Base-by-base conservation (phyloP, 92 coral and sea anemone species). In the Metridium senile region DNA sequence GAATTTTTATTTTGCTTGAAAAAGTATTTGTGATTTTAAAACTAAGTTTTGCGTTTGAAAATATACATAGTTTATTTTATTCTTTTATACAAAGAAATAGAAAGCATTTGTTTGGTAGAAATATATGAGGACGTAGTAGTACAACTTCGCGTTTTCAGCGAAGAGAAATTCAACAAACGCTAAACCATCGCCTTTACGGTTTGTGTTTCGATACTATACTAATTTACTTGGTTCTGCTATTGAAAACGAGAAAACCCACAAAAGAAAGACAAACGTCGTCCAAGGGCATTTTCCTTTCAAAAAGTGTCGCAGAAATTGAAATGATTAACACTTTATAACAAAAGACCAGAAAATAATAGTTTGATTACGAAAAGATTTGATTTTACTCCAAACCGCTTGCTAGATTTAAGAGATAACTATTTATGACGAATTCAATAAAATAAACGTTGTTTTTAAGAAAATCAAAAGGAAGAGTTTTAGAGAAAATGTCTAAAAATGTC, bases 171-270 rank as follows among this genome's bases (percentile, higher is more conserved):
- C 30, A 59, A 59, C 32, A 59, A 26, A 26, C 26, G 26, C 22
- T 8, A 25, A 59, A 20, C 28, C 28, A 39, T 4, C 29, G 0
- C 65, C 23, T 20, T 59, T 28, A 28, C 17, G 18, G 32, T 22
- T 6, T 26, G 65, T 1, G 26, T 22, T 9, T 59, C 10, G 26
- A 28, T 59, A 39, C 6, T 39, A 39, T 39, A 4, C 49, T 39
- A 39, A 39, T 39, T 39, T 39, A 39, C 8, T 39, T 39, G 8
- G 49, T 39, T 39, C 20, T 63, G n/a, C 45, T 68, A 68, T 68
- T 68, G 72, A 35, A 33, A 22, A 11, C 45, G 17, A 9, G 3
- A 26, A 33, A 73, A 58, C 68, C 78, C 78, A 72, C 76, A 72
- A 25, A 59, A 34, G 47, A 30, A 8, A 8, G 65, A 53, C 19